Evolutionary conservation across 2,797 vertebrate species (phyloP).

Genomic region (Potorous gilbertii): DNA sequence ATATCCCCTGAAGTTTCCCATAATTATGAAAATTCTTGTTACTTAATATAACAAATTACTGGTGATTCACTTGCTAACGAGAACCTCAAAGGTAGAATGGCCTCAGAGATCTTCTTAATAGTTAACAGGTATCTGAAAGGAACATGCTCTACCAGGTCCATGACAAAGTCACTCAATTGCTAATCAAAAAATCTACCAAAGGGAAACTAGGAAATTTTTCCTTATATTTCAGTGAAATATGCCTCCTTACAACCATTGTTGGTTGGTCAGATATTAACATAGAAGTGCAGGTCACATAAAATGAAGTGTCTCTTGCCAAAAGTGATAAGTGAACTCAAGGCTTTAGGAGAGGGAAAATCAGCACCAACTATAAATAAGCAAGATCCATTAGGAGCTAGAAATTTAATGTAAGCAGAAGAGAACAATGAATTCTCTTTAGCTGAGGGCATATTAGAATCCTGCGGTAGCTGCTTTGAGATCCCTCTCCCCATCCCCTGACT

Average conservation of each 20-base stretch:
- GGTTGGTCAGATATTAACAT: conserved; percentile 52
- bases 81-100: not conserved
- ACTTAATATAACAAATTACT: conserved; percentile 25
- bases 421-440: conserved; percentile 39
- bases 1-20: not conserved
- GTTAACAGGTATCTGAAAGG: not conserved
- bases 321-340: conserved; percentile 37
- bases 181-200: not conserved
- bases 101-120: not conserved
- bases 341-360: conserved; percentile 37
- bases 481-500: conserved; percentile 8
- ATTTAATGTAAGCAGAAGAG: conserved; percentile 39
- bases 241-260: not conserved
- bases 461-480: not conserved
- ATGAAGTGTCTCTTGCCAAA: conserved; percentile 54
- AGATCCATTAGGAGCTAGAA: conserved; percentile 23
- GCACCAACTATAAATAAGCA: conserved; percentile 39
- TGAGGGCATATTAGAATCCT: conserved; percentile 37
- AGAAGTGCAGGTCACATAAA: conserved; percentile 31
- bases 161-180: not conserved
- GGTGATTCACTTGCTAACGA: not conserved
- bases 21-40: not conserved
- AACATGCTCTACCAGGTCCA: too few relatives aligned
- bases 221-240: not conserved
- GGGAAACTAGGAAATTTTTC: not conserved